Evolutionary conservation across 1,140 invertebrate genomes (phyloP), one percentile per base, ranked within the genome.

Genomic region (Penaeus japonicus): DNA sequence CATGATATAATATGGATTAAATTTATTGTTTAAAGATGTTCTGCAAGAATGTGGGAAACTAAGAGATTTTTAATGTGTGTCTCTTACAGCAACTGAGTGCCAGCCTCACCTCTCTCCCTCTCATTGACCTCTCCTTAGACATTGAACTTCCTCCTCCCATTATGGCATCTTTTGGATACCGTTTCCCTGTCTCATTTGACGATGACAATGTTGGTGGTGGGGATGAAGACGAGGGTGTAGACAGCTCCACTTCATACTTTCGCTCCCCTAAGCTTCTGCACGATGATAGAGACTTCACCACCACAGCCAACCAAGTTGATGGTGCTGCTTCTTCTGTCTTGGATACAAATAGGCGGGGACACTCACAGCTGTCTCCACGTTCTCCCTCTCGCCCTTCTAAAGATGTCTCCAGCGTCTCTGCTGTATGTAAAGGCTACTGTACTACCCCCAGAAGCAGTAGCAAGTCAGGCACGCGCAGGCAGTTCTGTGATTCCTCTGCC

Each of bases 71-170:
- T 87, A 35, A 65, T 80, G n/a, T 80, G 39, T 80, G 30, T 80
- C 57, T 80, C 84, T 75, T 55, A 53, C 89, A 90, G 89, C 77
- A 84, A 47, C 79, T 88, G 35, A 90, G 89, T 78, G 80, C 89
- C 47, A 88, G 85, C 77, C 86, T 90, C 81, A 88, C 89, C 75
- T 90, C 89, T 27, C 86, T 90, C 15, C 85, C 70, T 73, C 87
- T 88, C 75, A 90, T 90, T 81, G 89, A 90, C 86, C 62, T 90
- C 32, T 85, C 85, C 84, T 78, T 90, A 35, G 73, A 90, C 75
- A 90, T 90, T 39, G 86, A 88, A 81, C 89, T 90, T 35, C 89
- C 89, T 35, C 89, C 89, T 55, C 89, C 89, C 77, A 90, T 90
- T n/a, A 90, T 88, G 75, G 78, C 89, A 84, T 81, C 78, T 75